Base-by-base conservation (phyloP, 2,888 invertebrate genomes). In the Protonemura montana region DNA sequence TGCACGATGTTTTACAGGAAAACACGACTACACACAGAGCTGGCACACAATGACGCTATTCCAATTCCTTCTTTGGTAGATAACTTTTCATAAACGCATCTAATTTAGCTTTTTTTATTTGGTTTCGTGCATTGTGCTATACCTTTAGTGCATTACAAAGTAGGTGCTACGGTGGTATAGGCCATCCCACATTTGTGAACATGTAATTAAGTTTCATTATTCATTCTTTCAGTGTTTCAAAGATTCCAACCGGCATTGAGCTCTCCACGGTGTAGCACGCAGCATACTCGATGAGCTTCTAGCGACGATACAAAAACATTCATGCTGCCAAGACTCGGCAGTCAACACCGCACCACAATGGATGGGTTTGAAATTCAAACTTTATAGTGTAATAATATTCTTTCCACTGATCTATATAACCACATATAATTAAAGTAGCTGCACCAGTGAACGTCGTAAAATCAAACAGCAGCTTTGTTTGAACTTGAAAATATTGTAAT, bases 401-500 rank as follows among this genome's bases (percentile, higher is more conserved):
- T 59, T 41, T 21, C 59, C 59, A 21, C 3, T 21, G 59, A 59
- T 59, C 59, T 35, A 59, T 59, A 21, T 59, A 59, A 59, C 3
- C 21, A 59, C 59, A 59, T 59, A 59, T 21, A 59, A 59, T 59
- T 59, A 59, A 10, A 59, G 59, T 7, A 3, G 13, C 13, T 59
- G 59, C 6, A 59, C 2, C 16, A 59, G 59, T 59, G 59, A 10
- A 59, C 35, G 59, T 21, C 59, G 21, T 59, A 59, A 59, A 59
- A 59, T 59, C 59, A 59, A 59, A 59, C 59, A 59, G 59, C 59
- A 59, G 59, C 59, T 59, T 59, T 59, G 59, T 59, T 59, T 59
- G 59, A 21, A 59, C 16, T 7, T 59, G 59, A 59, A 21, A 59
- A 59, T 59, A 59, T 59, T 59, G 59, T 59, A 59, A 59, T 59